Base-by-base conservation (phyloP, 2,797 vertebrate species). In the Lates japonicus region DNA sequence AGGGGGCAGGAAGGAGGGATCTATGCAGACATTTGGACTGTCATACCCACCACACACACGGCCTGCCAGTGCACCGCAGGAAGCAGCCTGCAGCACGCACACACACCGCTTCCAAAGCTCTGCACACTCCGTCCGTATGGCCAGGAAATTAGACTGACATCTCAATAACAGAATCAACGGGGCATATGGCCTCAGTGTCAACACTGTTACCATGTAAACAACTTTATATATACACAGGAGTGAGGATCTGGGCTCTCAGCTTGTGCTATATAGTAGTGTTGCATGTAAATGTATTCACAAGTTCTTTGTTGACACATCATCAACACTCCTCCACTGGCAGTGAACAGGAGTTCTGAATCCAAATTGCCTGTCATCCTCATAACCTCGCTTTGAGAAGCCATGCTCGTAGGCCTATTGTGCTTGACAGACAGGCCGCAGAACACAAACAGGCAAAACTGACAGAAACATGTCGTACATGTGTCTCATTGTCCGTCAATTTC, bases 131-230 rank as follows among this genome's bases (percentile, higher is more conserved):
- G 9, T 85, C 91, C 93, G 71, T 93, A 93, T 93, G 93, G 90
- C 84, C 94, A 93, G 93, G 92, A 95, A 92, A 94, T 94, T 91
- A 92, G 89, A 92, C 86, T 94, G 93, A 95, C 92, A 88, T 93
- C 92, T 94, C 91, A 93, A 94, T 94, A 93, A 92, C 87, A 91
- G 88, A 90, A 90, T 90, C 92, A 77, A 88, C 71, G 70, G 87
- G 90, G 82, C 90, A 89, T 87, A 88, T 87, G 91, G 91, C 88
- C 87, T 85, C 20, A 49, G 82, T 90, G 87, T 92, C 90, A 92
- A 91, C 89, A 92, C 64, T 65, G 86, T 80, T 85, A 73, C 61
- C 76, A 84, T 78, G 84, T 91, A 92, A 92, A 90, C 90, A 92
- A 92, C 80, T 88, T 84, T 70, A 84, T 70, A 64, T 55, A 67